Base-by-base conservation (phyloP, 2,888 invertebrate genomes). In the Leptopilina syphax region DNA sequence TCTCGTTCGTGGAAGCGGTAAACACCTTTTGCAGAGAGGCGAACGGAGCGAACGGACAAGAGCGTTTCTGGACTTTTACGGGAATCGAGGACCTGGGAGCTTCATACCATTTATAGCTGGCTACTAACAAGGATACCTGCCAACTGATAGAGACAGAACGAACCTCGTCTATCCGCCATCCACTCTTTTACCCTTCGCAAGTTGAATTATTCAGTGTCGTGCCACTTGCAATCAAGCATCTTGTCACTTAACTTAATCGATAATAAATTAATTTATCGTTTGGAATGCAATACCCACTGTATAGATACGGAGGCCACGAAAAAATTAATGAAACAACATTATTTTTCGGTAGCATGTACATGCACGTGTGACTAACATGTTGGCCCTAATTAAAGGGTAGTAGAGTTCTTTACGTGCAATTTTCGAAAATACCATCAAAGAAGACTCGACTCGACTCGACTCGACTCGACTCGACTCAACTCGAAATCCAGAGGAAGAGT, bases 51-150 rank as follows among this genome's bases (percentile, higher is more conserved):
- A 85, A 63, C n/a, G 57, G 65, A 60, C 44, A 68, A 47, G 85
- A 87, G 83, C 85, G 81, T 87, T 86, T 86, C 86, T 83, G 84
- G 86, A 89, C 89, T 88, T 89, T 89, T 89, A 90, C 87, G 89
- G 88, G 86, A 89, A 90, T 88, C 86, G 87, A 84, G 88, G 85
- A 85, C 88, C 85, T 86, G 88, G 84, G 88, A 87, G 86, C 80
- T 67, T 70, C 81, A 81, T 78, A 77, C 84, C 84, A 82, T 87
- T 83, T 87, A 85, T 73, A 84, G 84, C 44, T 73, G 60, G 84
- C 44, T 73, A 54, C 63, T 66, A 77, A 77, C 47, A 76, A 8
- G 77, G 67, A 60, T 65, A 63, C 50, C 12, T 12, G 50, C 50
- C 10, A 24, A 63, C 63, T 63, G 63, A 63, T 63, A 63, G 63